These are phyloP conservation scores for Meloidogyne exigua DNA, from an alignment of 1,140 invertebrate genomes.

Conservation along the genomic window DNA sequence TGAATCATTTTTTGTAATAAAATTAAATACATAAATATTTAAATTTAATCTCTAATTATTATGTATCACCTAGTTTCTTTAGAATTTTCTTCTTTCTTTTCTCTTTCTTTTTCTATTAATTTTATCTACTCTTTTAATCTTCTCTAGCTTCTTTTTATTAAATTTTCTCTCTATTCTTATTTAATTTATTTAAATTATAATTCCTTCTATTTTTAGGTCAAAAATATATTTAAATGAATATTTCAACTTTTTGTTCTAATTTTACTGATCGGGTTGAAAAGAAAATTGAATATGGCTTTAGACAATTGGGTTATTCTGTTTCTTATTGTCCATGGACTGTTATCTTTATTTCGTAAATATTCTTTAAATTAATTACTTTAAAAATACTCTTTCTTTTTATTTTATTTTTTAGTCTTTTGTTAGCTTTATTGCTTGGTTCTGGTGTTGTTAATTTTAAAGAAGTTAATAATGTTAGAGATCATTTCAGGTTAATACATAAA, in stretches of 20 bases:
- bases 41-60: too few relatives aligned
- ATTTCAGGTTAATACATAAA: constrained; percentile 6
- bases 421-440: constrained; percentile 43
- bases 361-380: constrained; percentile 26
- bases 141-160: too few relatives aligned
- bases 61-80: too few relatives aligned
- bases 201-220: too few relatives aligned
- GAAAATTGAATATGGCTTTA: constrained; percentile 31
- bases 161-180: too few relatives aligned
- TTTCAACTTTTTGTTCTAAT: neutral
- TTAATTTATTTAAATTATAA: too few relatives aligned
- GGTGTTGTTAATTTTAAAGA: constrained; percentile 61
- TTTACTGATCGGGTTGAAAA: constrained; percentile 33
- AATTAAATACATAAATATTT: too few relatives aligned
- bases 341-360: constrained; percentile 36
- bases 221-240: neutral
- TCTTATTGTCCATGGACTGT: constrained; percentile 35
- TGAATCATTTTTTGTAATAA: too few relatives aligned
- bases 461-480: constrained; percentile 62
- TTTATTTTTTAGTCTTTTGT: constrained; percentile 31
- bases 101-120: too few relatives aligned
- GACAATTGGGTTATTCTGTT: constrained; percentile 26
- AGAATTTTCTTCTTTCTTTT: too few relatives aligned
- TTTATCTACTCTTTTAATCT: too few relatives aligned
- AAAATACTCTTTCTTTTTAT: too few relatives aligned